Conservation (phyloP, 2,113 vertebrate species). For the Cepphus grylle region DNA sequence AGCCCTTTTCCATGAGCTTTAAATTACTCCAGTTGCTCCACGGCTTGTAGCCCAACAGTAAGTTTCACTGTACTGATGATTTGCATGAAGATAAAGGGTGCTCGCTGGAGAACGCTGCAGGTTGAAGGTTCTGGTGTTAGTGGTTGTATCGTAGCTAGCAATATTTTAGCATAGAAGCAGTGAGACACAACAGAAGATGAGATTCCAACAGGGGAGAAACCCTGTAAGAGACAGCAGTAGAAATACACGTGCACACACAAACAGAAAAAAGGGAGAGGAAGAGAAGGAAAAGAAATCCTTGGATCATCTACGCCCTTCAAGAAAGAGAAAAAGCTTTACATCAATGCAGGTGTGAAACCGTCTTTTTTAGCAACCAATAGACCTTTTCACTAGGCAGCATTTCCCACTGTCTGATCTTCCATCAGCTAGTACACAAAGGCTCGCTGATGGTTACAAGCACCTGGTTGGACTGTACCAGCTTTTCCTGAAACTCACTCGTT, state of each 20-base stretch:
- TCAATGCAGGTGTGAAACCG: neutral
- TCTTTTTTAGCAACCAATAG: neutral
- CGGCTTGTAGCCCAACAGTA: neutral
- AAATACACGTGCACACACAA: accelerated
- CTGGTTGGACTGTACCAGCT: neutral
- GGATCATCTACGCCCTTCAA: neutral
- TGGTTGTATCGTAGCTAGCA: neutral
- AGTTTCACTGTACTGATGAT: neutral
- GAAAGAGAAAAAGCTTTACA: neutral
- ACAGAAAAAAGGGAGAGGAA: neutral
- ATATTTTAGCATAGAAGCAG: neutral
- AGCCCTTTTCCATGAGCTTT: neutral
- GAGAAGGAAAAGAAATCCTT: neutral
- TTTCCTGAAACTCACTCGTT: neutral
- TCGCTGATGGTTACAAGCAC: neutral
- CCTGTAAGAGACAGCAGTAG: neutral
- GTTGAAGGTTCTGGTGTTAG: neutral
- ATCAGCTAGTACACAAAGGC: neutral
- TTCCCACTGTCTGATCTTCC: neutral
- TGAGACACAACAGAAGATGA: neutral
- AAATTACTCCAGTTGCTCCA: neutral
- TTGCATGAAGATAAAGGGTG: neutral
- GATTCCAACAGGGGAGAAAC: neutral
- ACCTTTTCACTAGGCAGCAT: neutral
- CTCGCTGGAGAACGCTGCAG: neutral